Evolutionary conservation across 2,113 vertebrate species (phyloP).

Genomic region (Microcebus tavaratra): DNA sequence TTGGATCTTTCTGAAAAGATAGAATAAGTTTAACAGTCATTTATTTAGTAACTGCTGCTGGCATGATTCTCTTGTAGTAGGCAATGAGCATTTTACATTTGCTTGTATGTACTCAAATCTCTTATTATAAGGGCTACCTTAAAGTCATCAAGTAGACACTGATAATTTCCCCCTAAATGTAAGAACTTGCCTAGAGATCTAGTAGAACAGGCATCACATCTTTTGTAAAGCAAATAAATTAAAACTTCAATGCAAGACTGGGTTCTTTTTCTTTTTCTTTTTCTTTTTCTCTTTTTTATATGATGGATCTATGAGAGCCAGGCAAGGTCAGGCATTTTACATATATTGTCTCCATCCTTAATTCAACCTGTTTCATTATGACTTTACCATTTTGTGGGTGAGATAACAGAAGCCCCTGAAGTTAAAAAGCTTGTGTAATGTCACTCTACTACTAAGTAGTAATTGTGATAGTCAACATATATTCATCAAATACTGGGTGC

Average conservation of each 20-base stretch:
- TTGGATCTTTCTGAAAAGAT: conserved; percentile 6
- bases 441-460: rapidly evolving
- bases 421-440: not conserved
- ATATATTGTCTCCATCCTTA: not conserved
- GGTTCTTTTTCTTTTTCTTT: not conserved
- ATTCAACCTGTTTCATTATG: not conserved
- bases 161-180: not conserved
- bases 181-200: not conserved
- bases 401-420: not conserved
- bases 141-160: not conserved
- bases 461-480: not conserved
- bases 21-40: not conserved
- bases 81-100: rapidly evolving
- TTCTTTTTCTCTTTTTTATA: not conserved
- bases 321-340: not conserved
- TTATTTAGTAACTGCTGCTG: not conserved
- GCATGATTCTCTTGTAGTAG: not conserved
- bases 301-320: not conserved
- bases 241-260: not conserved
- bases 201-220: not conserved
- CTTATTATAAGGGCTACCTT: not conserved
- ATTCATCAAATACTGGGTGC: not conserved
- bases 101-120: not conserved
- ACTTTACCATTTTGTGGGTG: not conserved
- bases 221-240: not conserved